Evolutionary conservation across 1,140 invertebrate genomes (phyloP), one percentile per base, ranked within the genome.

Genomic region (Aleiodes sp.): DNA sequence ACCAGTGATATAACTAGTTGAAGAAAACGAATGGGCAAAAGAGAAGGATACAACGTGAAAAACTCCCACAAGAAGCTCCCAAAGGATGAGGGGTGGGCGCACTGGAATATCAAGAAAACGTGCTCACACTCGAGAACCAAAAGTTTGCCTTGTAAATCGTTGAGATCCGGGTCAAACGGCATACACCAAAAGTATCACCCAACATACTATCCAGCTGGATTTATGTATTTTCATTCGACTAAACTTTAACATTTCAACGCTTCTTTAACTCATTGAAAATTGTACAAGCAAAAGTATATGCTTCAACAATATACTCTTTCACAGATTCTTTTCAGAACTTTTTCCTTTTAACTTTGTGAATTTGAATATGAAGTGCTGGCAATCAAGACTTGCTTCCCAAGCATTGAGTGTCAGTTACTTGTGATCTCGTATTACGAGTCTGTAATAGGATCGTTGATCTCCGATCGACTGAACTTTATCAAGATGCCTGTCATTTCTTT

Each of bases 101-200:
- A 61, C 67, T 16, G 46, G 21, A 52, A 52, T 52, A 52, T 52
- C 46, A 9, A 59, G 65, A 68, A 68, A 68, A 68, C 56, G 37
- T 68, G 57, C 59, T 68, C 65, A 60, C 65, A 60, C 56, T 68
- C 56, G 26, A 16, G 19, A 28, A 16, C 37, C 56, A 21, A 52
- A 72, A 72, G 62, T 72, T 72, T 69, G 63, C 71, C 56, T 69
- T 72, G 41, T 72, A 72, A 72, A 72, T 69, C 59, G 66, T 29
- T 21, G 62, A 69, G 62, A 66, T 69, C 28, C 57, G 46, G 37
- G 70, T 43, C 57, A 68, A 33, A 57, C 8, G 14, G 37, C 57
- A 37, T 52, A 52, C 46, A 16, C 46, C 46, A n/a, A n/a, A n/a
- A n/a, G n/a, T n/a, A 59, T 28, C 59, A 39, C 41, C 41, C 46